phyloP scores from a whole-genome alignment of 1,140 invertebrate species.

The Melitaea cinxia region DNA sequence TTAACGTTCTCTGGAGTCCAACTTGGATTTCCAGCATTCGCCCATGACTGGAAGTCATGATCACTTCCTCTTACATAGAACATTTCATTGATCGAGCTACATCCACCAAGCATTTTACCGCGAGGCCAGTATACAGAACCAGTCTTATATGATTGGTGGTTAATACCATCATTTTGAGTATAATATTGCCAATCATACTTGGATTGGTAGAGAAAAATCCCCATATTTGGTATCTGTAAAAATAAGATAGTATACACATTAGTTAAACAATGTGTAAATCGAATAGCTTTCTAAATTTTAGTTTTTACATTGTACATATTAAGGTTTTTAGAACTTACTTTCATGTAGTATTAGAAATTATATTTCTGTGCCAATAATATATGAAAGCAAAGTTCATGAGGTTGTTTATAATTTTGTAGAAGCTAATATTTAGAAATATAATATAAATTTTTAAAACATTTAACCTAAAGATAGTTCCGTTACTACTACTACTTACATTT shows the following conservation, averaged over 20 bases:
- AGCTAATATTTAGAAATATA: no score
- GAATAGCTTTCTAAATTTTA: not conserved
- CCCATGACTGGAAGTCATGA: conserved; percentile 85
- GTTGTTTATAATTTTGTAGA: no score
- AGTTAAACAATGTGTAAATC: no score
- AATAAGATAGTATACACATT: no score
- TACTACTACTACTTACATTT: no score
- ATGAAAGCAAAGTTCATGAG: no score
- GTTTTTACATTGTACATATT: no score
- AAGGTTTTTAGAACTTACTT: no score
- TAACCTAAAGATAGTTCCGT: no score
- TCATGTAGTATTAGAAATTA: no score
- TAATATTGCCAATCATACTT: conserved; percentile 85
- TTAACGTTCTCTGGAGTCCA: conserved; percentile 67
- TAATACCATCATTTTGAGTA: conserved; percentile 61
- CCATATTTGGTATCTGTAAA: not conserved
- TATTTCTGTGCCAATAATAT: no score
- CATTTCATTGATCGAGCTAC: conserved; percentile 89
- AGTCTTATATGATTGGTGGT: conserved; percentile 51
- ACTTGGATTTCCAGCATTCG: conserved; percentile 76
- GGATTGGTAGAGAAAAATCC: not conserved
- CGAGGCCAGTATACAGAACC: conserved; percentile 83
- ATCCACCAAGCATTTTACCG: conserved; percentile 88
- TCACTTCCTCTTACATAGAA: conserved; percentile 86
- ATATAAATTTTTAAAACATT: no score